Evolutionary conservation across 2,797 vertebrate species (phyloP), one percentile per base, ranked within the genome.

Genomic region (Coreius guichenoti): DNA sequence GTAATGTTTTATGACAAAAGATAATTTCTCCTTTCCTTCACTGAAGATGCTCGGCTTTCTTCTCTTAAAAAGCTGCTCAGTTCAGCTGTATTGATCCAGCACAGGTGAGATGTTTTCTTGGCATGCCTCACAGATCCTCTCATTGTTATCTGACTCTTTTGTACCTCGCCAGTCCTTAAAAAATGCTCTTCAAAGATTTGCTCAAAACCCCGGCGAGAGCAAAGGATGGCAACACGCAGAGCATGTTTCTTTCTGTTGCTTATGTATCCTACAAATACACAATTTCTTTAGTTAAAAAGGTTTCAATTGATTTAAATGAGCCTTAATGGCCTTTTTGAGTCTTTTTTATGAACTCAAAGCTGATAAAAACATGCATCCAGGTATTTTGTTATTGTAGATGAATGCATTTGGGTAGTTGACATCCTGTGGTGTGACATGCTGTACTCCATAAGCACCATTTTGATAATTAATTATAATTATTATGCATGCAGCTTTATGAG

Each of bases 101-200:
- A 39, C 61, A 77, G 82, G 82, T 77, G 73, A 83, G 61, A 83
- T n/a, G 31, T 77, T 83, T 83, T 76, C 13, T 67, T 76, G 82
- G 47, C 73, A 68, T 7, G 16, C 23, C 43, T 75, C 43, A 77
- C 31, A 43, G 31, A 83, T 77, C 17, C 82, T 54, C 33, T 56
- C 33, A 39, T 56, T 83, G 45, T 83, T 83, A 23, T 54, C 47
- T 75, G 33, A 83, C 45, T 54, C 72, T 63, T 63, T 82, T 63
- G 33, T 82, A 33, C 17, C 39, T 74, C 39, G 19, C 31, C 80
- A 56, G 6, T 43, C 49, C 67, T 70, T 61, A 54, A 72, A 39
- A 43, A 72, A 72, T 8, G 36, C 49, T 56, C 51, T 58, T 31
- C 29, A 56, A 70, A 70, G 56, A 49, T 65, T 65, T 36, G 19